Conservation (phyloP, 2,888 invertebrate species). For the Philopedon plagiatum region DNA sequence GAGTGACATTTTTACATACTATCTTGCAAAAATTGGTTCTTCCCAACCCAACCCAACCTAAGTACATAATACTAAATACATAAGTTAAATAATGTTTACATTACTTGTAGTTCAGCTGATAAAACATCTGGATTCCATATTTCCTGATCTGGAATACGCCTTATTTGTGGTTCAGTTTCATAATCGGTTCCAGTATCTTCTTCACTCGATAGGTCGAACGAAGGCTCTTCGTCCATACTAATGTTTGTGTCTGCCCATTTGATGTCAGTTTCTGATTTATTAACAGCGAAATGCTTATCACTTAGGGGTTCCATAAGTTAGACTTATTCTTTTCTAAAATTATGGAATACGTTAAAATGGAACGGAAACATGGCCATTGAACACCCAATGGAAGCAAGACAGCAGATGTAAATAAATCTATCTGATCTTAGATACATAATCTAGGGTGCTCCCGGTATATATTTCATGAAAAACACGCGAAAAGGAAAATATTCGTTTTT, state of each 20-base stretch:
- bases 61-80: no score
- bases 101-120: constrained; percentile 63
- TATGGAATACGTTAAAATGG: background rate
- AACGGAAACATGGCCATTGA: no score
- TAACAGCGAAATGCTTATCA: constrained; percentile 10
- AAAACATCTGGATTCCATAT: constrained; percentile 63
- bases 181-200: constrained; percentile 70
- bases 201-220: constrained; percentile 71
- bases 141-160: constrained; percentile 60
- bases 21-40: no score
- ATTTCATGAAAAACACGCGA: no score
- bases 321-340: background rate
- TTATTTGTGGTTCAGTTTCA: constrained; percentile 59
- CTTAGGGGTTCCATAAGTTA: constrained; percentile 6
- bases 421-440: no score
- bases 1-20: no score
- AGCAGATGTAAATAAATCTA: no score
- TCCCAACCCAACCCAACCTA: no score
- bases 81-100: no score
- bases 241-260: constrained; percentile 41
- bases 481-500: no score
- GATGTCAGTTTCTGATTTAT: constrained; percentile 24
- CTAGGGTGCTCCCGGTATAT: no score
- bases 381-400: no score
- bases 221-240: constrained; percentile 50